A percentile compares a stretch with the other conserved stretches of the same genome.
phyloP scores from a whole-genome alignment of 2,113 vertebrate genomes.

The Jacana jacana region DNA sequence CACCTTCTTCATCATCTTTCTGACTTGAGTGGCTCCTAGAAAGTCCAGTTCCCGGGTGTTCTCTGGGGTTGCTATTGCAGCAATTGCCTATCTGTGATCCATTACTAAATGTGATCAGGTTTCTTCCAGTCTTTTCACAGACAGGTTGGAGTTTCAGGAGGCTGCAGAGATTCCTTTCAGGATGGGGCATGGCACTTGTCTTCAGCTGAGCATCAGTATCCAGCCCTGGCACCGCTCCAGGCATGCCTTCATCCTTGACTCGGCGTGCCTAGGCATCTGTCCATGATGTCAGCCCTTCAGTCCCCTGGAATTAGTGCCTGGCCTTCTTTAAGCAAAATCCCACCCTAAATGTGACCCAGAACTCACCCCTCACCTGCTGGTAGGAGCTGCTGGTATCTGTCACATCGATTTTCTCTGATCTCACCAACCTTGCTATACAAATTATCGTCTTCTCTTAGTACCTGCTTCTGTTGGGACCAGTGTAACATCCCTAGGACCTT shows the following conservation, averaged over 20 bases:
- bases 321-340: not conserved
- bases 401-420: not conserved
- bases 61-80: not conserved
- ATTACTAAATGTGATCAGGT: not conserved
- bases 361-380: not conserved
- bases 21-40: not conserved
- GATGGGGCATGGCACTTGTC: not conserved
- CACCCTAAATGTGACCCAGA: not conserved
- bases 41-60: not conserved
- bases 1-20: not conserved
- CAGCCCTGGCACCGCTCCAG: conserved; percentile 29
- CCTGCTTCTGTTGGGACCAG: not conserved
- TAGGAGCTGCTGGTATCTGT: not conserved
- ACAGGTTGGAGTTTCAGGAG: conserved; percentile 17
- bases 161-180: conserved; percentile 11
- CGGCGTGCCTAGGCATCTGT: conserved; percentile 23
- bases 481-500: not conserved
- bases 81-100: not conserved
- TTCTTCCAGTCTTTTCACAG: not conserved
- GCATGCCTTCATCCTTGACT: conserved; percentile 9
- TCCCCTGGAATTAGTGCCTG: not conserved
- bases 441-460: not conserved
- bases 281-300: conserved; percentile 29
- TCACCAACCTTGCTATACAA: not conserved
- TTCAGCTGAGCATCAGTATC: conserved; percentile 33